Percentiles rank a stretch among this genome's conserved stretches.
phyloP scores from a whole-genome alignment of 2,888 invertebrate species.

The Melieria crassipennis region DNA sequence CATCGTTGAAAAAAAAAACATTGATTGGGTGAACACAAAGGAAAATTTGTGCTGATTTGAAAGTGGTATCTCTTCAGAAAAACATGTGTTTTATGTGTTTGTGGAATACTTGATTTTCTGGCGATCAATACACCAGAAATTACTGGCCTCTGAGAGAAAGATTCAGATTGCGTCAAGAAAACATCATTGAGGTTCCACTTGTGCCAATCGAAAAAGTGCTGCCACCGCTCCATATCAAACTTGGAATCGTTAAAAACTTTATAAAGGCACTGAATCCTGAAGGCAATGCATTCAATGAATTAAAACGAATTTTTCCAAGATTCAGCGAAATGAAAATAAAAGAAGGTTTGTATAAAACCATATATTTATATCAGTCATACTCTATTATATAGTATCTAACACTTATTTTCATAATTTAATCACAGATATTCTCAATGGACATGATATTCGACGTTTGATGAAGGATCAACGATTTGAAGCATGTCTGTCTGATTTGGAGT shows the following conservation, averaged over 20 bases:
- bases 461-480: too few relatives aligned
- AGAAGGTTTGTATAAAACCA: background rate
- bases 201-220: conserved; percentile 19
- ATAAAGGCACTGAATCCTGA: too few relatives aligned
- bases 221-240: conserved; percentile 12
- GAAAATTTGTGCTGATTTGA: too few relatives aligned
- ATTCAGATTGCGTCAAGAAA: background rate
- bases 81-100: background rate
- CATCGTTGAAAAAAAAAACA: too few relatives aligned
- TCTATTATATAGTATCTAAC: background rate
- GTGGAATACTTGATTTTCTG: background rate
- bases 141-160: conserved; percentile 4
- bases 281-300: background rate
- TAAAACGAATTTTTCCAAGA: background rate
- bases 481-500: too few relatives aligned
- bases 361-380: background rate
- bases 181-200: conserved; percentile 18
- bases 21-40: too few relatives aligned
- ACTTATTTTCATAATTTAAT: conserved; percentile 1
- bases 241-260: too few relatives aligned
- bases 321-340: conserved; percentile 1
- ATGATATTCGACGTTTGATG: too few relatives aligned
- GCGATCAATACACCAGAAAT: conserved; percentile 5
- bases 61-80: background rate
- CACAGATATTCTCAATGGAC: background rate